Conservation (phyloP, 2,113 vertebrate species). For the Microcebus lehilahytsara region DNA sequence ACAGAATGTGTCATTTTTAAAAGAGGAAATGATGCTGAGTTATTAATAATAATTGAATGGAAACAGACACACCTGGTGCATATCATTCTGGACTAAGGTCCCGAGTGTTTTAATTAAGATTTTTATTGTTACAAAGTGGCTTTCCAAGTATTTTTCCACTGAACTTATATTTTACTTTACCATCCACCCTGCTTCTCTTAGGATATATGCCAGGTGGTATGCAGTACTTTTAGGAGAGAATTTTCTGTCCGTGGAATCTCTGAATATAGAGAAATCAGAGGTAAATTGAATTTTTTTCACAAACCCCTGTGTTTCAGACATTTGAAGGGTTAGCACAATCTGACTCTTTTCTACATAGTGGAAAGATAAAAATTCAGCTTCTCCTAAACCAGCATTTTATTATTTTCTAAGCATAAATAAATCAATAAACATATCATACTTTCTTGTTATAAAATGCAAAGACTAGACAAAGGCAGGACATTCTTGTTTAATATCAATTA, state of each 20-base stretch:
- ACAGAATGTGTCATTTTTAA: background rate
- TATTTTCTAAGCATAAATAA: slow-evolving; percentile 45
- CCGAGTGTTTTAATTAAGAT: slow-evolving; percentile 61
- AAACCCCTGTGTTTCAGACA: slow-evolving; percentile 29
- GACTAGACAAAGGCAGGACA: background rate
- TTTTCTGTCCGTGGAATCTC: slow-evolving; percentile 45
- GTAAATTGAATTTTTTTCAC: slow-evolving; percentile 49
- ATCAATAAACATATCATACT: slow-evolving; percentile 27
- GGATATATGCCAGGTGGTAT: slow-evolving; percentile 27
- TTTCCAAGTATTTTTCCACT: slow-evolving; percentile 58
- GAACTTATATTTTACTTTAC: slow-evolving; percentile 42
- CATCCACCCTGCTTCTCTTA: slow-evolving; percentile 20
- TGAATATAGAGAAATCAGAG: slow-evolving; percentile 34
- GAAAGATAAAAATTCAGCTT: slow-evolving; percentile 23
- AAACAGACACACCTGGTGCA: slow-evolving; percentile 49
- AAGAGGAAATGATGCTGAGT: background rate
- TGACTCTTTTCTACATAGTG: slow-evolving; percentile 11
- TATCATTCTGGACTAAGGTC: background rate
- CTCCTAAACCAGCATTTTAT: background rate
- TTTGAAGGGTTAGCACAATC: slow-evolving; percentile 11
- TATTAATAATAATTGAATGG: slow-evolving; percentile 12
- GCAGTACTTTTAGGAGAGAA: slow-evolving; percentile 23
- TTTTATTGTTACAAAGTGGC: slow-evolving; percentile 39
- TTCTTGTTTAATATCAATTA: slow-evolving; percentile 31
- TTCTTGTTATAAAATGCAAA: slow-evolving; percentile 27